Percentiles rank a stretch among this genome's conserved stretches.
These are phyloP conservation scores for Potamarius usumacintae DNA, from an alignment of 2,113 vertebrate genomes.

Conservation along the genomic window DNA sequence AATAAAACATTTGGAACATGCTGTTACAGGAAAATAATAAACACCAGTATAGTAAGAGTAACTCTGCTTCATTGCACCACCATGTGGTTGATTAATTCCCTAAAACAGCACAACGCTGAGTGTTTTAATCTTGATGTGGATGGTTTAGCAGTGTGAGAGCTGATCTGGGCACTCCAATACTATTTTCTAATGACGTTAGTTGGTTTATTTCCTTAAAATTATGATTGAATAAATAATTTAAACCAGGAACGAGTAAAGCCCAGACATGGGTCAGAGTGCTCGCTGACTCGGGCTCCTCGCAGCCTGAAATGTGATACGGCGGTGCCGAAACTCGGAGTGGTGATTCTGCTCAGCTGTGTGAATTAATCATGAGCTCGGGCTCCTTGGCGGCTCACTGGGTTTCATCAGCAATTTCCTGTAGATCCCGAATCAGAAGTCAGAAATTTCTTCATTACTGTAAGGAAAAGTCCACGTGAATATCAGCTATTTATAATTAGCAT, in stretches of 20 bases:
- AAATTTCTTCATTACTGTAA: neutral
- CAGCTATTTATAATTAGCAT: neutral
- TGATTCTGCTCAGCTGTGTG: slow-evolving; percentile 61
- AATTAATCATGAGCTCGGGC: slow-evolving; percentile 70
- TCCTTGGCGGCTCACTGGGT: slow-evolving; percentile 36
- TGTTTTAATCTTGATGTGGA: neutral
- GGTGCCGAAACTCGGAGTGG: slow-evolving; percentile 60
- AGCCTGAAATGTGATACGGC: slow-evolving; percentile 70
- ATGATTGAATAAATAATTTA: neutral
- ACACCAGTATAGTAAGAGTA: too few relatives aligned
- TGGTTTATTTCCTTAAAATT: neutral
- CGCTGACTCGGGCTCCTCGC: slow-evolving; percentile 52
- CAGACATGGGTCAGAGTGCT: neutral
- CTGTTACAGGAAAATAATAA: neutral
- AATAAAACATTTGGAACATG: neutral
- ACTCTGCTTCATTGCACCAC: neutral
- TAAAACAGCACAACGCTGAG: neutral
- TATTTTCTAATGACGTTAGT: neutral
- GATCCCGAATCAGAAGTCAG: neutral
- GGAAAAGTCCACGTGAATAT: neutral
- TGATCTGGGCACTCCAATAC: neutral
- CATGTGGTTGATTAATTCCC: neutral
- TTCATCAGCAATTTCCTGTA: neutral
- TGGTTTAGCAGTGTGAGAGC: neutral
- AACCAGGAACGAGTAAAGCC: neutral